Base-by-base conservation (phyloP, 2,113 vertebrate genomes). In the Carassius carassius region DNA sequence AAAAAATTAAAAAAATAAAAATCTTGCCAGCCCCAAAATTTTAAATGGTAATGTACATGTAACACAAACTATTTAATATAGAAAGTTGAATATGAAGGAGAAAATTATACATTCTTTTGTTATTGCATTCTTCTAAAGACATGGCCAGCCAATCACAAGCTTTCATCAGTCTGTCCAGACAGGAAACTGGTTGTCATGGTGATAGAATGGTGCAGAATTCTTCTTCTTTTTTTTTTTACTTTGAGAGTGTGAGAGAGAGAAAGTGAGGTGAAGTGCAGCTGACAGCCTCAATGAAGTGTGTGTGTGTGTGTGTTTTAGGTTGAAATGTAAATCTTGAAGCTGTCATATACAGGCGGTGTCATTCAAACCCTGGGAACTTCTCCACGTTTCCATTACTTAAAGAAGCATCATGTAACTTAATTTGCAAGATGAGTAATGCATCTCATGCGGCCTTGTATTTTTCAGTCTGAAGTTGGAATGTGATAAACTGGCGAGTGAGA, bases 401-500 rank as follows among this genome's bases (percentile, higher is more conserved):
- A 69, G 67, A 69, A 1, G 67, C 17, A 70, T 44, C 17, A 37
- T 44, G 19, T 44, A 5, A 29, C 29, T 29, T 29, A 29, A n/a
- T 44, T 72, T n/a, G 54, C 19, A 58, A 58, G 17, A 58, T 29
- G 16, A 54, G 29, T 77, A 37, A 32, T 32, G 13, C 19, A n/a
- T 35, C 49, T 77, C 41, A 11, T 83, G 12, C n/a, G 17, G 73
- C 32, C 41, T 13, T 83, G 1, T 78, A 0, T 76, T 84, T 86
- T 51, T 82, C 93, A 99, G 97, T 94, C 94, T 99, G 90, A 99
- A 99, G 94, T 91, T 99, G 93, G 98, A 99, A 89, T 99, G 98
- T 85, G 98, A 99, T 92, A 99, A 99, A 89, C 94, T 99, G 88
- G 98, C 98, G 82, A 99, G 97, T 1, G 98, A 99, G 92, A 99